phyloP scores from a whole-genome alignment of 2,888 invertebrate genomes.

The Cataglyphis rosenhaueri region DNA sequence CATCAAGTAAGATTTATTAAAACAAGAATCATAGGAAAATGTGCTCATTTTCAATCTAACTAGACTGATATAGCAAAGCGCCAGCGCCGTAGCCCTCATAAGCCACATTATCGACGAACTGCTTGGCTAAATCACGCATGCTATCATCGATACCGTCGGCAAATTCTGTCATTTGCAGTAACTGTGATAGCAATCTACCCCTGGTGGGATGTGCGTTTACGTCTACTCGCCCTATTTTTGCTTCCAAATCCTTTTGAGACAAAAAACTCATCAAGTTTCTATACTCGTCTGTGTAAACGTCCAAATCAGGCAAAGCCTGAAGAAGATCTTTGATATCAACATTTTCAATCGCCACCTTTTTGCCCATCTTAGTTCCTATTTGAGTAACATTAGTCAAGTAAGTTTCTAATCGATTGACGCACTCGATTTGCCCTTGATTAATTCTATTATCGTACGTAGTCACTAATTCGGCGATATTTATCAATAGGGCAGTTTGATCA shows the following conservation, averaged over 20 bases:
- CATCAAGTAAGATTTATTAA: neutral
- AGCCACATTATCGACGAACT: conserved; percentile 18
- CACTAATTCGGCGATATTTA: conserved; percentile 6
- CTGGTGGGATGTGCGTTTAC: conserved; percentile 36
- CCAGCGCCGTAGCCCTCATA: conserved; percentile 44
- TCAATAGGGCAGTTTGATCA: neutral
- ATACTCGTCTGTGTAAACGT: conserved; percentile 36
- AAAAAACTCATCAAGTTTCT: conserved; percentile 11
- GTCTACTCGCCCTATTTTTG: conserved; percentile 18
- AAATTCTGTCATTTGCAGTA: conserved; percentile 3
- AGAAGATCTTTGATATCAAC: conserved; percentile 42
- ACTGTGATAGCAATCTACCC: conserved; percentile 29
- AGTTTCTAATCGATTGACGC: neutral
- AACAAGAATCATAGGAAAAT: neutral
- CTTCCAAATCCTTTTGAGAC: conserved; percentile 12
- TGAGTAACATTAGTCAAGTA: neutral
- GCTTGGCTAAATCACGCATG: conserved; percentile 8
- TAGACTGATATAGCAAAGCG: neutral
- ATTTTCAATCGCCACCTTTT: neutral
- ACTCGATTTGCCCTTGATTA: neutral
- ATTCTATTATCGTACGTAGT: conserved; percentile 2
- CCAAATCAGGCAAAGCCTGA: conserved; percentile 27
- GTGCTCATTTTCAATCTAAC: neutral
- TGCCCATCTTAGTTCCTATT: neutral
- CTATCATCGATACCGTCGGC: neutral